Evolutionary conservation across 1,140 invertebrate species (phyloP).

Genomic region (Steinernema feltiae): DNA sequence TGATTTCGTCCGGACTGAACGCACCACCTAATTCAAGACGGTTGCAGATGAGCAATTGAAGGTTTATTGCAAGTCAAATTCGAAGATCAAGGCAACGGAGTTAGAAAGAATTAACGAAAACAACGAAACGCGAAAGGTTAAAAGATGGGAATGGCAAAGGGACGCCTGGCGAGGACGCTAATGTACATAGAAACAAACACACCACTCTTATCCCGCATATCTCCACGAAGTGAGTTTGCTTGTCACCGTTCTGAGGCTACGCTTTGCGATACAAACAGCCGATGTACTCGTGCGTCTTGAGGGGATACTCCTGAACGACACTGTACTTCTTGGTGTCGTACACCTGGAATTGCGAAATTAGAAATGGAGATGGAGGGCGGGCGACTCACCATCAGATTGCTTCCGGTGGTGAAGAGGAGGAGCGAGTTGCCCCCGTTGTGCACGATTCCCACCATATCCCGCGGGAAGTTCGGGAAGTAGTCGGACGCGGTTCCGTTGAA

Average conservation of each 20-base stretch:
- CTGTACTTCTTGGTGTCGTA: constrained; percentile 38
- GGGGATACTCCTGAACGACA: constrained; percentile 34
- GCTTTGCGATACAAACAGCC: constrained; percentile 26
- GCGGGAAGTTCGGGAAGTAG: constrained; percentile 34
- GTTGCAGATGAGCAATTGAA: not conserved
- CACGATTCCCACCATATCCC: constrained; percentile 30
- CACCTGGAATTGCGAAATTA: constrained; percentile 19
- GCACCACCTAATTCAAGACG: not conserved
- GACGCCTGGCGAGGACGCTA: not conserved
- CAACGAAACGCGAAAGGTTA: not conserved
- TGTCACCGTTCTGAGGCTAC: not conserved
- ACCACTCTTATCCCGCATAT: not conserved
- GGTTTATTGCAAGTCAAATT: not conserved
- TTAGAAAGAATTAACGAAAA: not conserved
- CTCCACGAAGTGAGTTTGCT: not conserved
- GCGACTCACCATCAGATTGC: constrained; percentile 24
- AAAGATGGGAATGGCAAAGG: not conserved
- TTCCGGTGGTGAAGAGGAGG: constrained; percentile 33
- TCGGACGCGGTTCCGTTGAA: constrained; percentile 30
- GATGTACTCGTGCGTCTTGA: constrained; percentile 30
- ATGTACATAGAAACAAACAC: not conserved
- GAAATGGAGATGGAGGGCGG: not conserved
- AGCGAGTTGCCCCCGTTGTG: constrained; percentile 29
- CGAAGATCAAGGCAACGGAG: not conserved
- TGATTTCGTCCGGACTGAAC: not conserved